These are phyloP conservation scores for Tenthredo mesomela DNA, from an alignment of 2,888 invertebrate genomes.

Conservation along the genomic window DNA sequence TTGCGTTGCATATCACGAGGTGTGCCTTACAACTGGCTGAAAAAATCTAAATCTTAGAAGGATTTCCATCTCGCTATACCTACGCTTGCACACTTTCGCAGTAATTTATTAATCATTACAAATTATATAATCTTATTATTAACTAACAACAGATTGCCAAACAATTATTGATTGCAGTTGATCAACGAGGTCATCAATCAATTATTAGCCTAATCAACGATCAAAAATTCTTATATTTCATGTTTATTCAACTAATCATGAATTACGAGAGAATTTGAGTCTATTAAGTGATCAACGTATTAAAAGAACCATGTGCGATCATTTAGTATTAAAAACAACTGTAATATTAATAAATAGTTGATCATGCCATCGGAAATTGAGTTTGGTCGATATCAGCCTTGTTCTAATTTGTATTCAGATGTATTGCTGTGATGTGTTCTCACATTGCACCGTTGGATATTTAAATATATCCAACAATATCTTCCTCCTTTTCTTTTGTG, in stretches of 20 bases:
- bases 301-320: not conserved
- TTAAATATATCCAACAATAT: not conserved
- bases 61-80: constrained; percentile 13
- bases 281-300: not conserved
- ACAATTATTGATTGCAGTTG: not conserved
- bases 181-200: constrained; percentile 18
- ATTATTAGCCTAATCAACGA: not conserved
- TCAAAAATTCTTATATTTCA: not conserved
- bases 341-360: not conserved
- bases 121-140: not conserved
- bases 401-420: not conserved
- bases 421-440: not conserved
- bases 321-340: not conserved
- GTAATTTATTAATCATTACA: not conserved
- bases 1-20: constrained; percentile 45
- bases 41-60: constrained; percentile 40
- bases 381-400: not conserved
- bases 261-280: not conserved
- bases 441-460: constrained; percentile 4
- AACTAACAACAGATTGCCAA: not conserved
- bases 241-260: not conserved
- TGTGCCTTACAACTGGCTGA: constrained; percentile 32
- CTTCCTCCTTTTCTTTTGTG: not conserved
- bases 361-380: constrained; percentile 11
- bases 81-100: not conserved